These are phyloP conservation scores for Squalus acanthias DNA, from an alignment of 2,797 vertebrate species.

Conservation along the genomic window DNA sequence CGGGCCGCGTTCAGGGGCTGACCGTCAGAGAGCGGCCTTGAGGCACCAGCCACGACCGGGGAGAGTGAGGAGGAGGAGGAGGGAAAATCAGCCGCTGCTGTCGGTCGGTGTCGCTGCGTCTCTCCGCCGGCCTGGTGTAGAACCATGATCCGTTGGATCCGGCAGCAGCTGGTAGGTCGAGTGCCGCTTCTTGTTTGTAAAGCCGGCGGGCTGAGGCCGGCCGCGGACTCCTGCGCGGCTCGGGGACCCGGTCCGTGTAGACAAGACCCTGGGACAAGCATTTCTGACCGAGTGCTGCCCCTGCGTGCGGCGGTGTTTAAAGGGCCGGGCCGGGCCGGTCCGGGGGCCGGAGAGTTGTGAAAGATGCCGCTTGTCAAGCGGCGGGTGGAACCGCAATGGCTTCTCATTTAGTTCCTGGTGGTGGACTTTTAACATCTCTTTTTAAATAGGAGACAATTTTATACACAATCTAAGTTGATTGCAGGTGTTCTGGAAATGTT, in stretches of 20 bases:
- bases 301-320: not conserved
- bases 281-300: not conserved
- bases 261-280: not conserved
- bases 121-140: slow-evolving; percentile 41
- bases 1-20: not conserved
- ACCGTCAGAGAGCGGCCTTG: not conserved
- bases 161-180: slow-evolving; percentile 85
- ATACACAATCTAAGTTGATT: not conserved
- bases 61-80: slow-evolving; percentile 20
- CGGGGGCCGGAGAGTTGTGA: slow-evolving; percentile 21
- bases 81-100: slow-evolving; percentile 30
- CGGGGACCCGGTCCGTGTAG: not conserved
- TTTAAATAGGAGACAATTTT: slow-evolving; percentile 24
- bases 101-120: slow-evolving; percentile 24
- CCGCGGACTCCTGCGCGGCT: not conserved
- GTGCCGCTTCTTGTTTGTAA: not conserved
- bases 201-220: not conserved
- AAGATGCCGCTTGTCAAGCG: slow-evolving; percentile 13
- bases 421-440: slow-evolving; percentile 40
- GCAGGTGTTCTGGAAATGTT: not conserved
- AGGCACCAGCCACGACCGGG: not conserved
- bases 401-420: not conserved
- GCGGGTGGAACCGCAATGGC: not conserved
- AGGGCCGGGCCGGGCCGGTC: not conserved
- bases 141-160: slow-evolving; percentile 84